Evolutionary conservation across 2,888 invertebrate species (phyloP), one percentile per base, ranked within the genome.

Genomic region (Rhingia campestris): DNA sequence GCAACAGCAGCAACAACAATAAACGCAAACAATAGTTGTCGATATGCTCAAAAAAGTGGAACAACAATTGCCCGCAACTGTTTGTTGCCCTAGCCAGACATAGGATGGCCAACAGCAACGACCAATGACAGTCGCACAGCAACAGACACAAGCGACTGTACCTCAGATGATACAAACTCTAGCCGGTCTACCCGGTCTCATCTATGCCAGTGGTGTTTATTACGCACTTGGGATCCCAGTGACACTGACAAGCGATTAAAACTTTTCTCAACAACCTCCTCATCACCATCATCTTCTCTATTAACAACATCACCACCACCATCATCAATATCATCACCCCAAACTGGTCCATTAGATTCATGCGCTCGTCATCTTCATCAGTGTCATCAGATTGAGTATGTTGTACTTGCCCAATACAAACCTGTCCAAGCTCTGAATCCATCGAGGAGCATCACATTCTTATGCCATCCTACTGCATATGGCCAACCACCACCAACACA

Each of bases 211-310:
- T 89, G 94, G 95, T 88, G 94, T 94, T 89, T 94, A 95, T 88
- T 95, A 95, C 91, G 93, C 95, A 87, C 94, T 95, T 88, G 94
- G 95, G 90, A 93, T 94, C 91, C 93, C 93, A 87, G 93, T 93
- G 88, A 93, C 94, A 91, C 95, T 94, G 90, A 94, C 88, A 94
- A 94, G 94, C 94, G 94, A 94, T 94, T 92, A 91, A 92, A 89
- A 87, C 86, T 88, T 74, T 86, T 88, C 70, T 88, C 89, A 76
- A 81, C 87, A 82, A 64, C 86, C 49, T 58, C 87, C 73, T 4
- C 87, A 87, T 61, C 87, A 87, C 39, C 87, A 86, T 75, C 87
- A 64, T 54, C 77, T 85, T 75, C 76, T 70, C 39, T 86, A 67
- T 63, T 79, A 86, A 43, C 81, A 49, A 67, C 86, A 84, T 73